phyloP scores from a whole-genome alignment of 2,888 invertebrate genomes.

The Digitonthophagus gazella region DNA sequence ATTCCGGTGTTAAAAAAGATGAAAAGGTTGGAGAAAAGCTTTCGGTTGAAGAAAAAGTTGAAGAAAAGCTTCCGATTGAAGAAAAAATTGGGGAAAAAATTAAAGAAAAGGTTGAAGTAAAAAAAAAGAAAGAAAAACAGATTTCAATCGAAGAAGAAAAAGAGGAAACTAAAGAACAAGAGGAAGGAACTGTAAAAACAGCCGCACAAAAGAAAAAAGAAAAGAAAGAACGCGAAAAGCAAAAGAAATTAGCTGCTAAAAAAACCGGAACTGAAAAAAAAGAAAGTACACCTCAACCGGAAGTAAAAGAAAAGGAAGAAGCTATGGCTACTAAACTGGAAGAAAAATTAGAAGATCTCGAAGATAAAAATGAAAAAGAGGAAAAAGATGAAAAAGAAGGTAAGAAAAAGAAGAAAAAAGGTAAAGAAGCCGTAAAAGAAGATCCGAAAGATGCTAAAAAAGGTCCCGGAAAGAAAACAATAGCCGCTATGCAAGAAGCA shows the following conservation, averaged over 20 bases:
- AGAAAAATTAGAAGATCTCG: constrained; percentile 48
- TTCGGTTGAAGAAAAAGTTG: constrained; percentile 46
- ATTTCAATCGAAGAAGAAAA: constrained; percentile 28
- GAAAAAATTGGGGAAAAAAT: constrained; percentile 51
- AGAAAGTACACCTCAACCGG: constrained; percentile 40
- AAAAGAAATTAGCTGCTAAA: constrained; percentile 40
- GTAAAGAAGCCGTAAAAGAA: constrained; percentile 53
- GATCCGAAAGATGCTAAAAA: constrained; percentile 59
- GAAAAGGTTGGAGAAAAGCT: constrained; percentile 50
- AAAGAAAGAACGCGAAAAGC: constrained; percentile 78
- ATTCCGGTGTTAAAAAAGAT: constrained; percentile 62
- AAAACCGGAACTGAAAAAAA: constrained; percentile 35
- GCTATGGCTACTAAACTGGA: constrained; percentile 35
- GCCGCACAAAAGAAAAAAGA: constrained; percentile 89
- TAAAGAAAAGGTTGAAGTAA: constrained; percentile 44
- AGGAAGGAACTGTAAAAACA: constrained; percentile 66
- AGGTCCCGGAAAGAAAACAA: constrained; percentile 79
- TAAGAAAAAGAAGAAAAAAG: constrained; percentile 54
- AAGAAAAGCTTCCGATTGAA: constrained; percentile 43
- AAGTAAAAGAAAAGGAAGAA: constrained; percentile 42
- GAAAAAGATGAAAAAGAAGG: constrained; percentile 43
- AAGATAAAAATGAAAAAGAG: constrained; percentile 39
- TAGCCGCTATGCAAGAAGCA: constrained; percentile 90
- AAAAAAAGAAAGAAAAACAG: constrained; percentile 23
- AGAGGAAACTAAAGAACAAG: constrained; percentile 54